Evolutionary conservation across 2,113 vertebrate species (phyloP).

Genomic region (Platanista minor): DNA sequence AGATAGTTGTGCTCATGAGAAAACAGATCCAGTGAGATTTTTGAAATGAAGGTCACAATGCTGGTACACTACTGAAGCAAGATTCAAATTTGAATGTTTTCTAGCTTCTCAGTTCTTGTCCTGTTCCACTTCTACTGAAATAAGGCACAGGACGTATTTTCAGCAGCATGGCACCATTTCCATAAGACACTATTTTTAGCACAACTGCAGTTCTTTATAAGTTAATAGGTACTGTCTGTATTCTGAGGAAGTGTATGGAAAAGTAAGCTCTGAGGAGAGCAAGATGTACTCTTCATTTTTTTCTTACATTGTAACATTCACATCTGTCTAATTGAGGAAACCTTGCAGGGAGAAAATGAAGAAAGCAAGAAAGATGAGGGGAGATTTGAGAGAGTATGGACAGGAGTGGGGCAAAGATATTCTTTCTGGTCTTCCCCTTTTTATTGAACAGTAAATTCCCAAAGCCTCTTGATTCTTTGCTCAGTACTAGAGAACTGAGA

Average conservation of each 20-base stretch:
- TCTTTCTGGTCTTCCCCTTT: background rate
- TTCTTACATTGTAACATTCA: background rate
- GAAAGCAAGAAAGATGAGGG: background rate
- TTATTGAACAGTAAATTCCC: background rate
- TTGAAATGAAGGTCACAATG: background rate
- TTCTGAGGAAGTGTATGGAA: background rate
- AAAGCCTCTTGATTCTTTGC: background rate
- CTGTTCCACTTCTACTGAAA: background rate
- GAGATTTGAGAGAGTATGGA: background rate
- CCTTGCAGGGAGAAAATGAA: background rate
- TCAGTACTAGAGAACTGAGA: background rate
- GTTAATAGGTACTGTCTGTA: background rate
- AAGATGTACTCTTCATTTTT: background rate
- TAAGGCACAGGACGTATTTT: background rate
- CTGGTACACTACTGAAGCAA: background rate
- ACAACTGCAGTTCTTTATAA: conserved; percentile 2
- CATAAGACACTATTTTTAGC: conserved; percentile 8
- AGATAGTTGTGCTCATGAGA: background rate
- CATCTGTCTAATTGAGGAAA: background rate
- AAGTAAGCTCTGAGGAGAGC: background rate
- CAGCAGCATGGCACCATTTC: background rate
- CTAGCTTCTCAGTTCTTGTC: background rate
- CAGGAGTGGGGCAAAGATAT: background rate
- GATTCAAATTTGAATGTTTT: background rate
- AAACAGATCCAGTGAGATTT: background rate